Percentiles rank a stretch among this genome's conserved stretches.
Evolutionary conservation across 2,888 invertebrate genomes (phyloP).

Genomic region (Pollenia angustigena): DNA sequence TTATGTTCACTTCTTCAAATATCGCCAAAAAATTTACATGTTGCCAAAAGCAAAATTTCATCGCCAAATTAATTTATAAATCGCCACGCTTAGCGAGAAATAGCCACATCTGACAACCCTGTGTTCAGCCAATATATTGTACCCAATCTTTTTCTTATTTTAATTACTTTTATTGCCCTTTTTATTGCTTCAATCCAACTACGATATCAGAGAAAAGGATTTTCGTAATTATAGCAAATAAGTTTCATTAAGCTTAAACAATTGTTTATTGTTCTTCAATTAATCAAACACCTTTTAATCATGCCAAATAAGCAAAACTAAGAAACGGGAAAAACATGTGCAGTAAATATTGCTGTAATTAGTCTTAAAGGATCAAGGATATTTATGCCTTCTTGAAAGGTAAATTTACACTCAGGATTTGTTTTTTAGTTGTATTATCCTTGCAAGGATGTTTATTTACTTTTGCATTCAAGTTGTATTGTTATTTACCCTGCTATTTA

Average conservation of each 20-base stretch:
- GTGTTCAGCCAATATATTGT: not conserved
- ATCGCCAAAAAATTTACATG: no score
- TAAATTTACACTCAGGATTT: not conserved
- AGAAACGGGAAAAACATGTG: conserved; percentile 1
- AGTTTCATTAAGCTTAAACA: conserved; percentile 80
- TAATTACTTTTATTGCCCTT: not conserved
- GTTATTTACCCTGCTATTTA: conserved; percentile 53
- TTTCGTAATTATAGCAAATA: conserved; percentile 38
- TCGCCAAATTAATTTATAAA: no score
- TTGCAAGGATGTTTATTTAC: conserved; percentile 32
- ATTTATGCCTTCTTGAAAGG: conserved; percentile 74
- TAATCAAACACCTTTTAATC: conserved; percentile 78
- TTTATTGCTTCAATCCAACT: conserved; percentile 35
- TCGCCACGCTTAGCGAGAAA: no score
- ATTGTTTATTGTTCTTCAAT: conserved; percentile 79
- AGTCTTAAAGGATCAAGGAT: conserved; percentile 79
- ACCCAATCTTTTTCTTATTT: not conserved
- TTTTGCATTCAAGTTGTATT: conserved; percentile 20
- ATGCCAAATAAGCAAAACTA: conserved; percentile 51
- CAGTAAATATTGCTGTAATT: conserved; percentile 76
- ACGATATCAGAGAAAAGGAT: conserved; percentile 21
- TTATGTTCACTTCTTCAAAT: no score
- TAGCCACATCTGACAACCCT: no score
- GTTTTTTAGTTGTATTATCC: conserved; percentile 7
- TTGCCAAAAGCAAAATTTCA: no score